phyloP scores from a whole-genome alignment of 2,888 invertebrate genomes.

The Copidosoma aretas region DNA sequence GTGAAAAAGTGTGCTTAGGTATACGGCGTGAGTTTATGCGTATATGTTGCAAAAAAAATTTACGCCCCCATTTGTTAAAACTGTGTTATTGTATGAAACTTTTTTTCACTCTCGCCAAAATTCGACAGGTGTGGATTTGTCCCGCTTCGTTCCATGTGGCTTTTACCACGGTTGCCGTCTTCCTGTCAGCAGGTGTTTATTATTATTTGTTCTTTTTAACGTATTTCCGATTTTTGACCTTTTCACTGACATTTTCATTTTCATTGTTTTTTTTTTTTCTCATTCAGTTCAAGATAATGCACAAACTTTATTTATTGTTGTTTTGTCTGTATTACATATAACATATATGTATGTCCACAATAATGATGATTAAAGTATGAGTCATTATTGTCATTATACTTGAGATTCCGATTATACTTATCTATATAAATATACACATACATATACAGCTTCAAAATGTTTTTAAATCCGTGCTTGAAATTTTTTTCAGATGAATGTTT shows the following conservation, averaged over 20 bases:
- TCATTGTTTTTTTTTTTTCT: neutral
- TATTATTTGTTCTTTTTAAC: neutral
- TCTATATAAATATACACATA: neutral
- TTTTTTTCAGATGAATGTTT: constrained; percentile 59
- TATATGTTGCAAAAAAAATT: too few species aligned
- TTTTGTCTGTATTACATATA: neutral
- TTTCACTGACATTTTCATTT: too few species aligned
- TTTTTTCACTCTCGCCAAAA: too few species aligned
- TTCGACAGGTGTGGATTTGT: neutral
- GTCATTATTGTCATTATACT: constrained; percentile 13
- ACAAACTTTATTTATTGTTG: neutral
- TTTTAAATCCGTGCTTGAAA: neutral
- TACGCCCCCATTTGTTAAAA: too few species aligned
- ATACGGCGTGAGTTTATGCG: too few species aligned
- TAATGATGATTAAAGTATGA: constrained; percentile 10
- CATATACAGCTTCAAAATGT: too few species aligned
- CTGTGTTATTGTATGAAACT: too few species aligned
- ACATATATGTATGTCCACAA: neutral
- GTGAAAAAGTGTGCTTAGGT: too few species aligned
- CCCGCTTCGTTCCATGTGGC: neutral
- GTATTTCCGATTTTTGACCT: too few species aligned
- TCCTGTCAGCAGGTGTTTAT: too few species aligned
- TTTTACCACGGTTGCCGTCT: neutral
- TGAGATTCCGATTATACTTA: neutral
- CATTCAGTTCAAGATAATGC: constrained; percentile 6